Base-by-base conservation (phyloP, 2,113 vertebrate genomes). In the Laticauda colubrina region DNA sequence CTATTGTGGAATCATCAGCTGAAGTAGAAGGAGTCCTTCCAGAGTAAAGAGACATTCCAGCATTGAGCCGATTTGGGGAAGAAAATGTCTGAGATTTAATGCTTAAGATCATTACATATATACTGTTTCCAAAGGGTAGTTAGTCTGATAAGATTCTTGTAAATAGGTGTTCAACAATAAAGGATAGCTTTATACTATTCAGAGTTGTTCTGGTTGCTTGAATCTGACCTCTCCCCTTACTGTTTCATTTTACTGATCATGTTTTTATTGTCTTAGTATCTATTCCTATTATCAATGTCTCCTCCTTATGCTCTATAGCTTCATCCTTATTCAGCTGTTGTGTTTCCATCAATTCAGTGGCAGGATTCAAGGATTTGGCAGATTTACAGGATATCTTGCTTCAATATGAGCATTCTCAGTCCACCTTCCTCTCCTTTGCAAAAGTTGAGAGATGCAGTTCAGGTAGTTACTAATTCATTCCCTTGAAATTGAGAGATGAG, bases 261-360 rank as follows among this genome's bases (percentile, higher is more conserved):
- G 95, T 88, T 97, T 96, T 23, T 89, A 96, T 86, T 98, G 95
- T 96, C 97, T 98, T 96, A 97, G 95, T 92, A 94, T 95, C 91
- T 97, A 95, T 92, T 97, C 97, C 96, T 98, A 97, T 96, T 97
- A 97, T 96, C 97, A 94, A 92, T 97, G 94, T 94, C 94, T 97
- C 93, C 96, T 98, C 95, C 95, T 97, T 92, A 95, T 91, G 0
- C 92, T 97, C 92, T 98, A 98, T 96, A 95, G 98, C 94, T 96
- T 98, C 95, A 96, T 97, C 96, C 97, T 97, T 96, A 95, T 95
- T 97, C 96, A 95, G 97, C 96, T 96, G 94, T 98, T 96, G 95
- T 98, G 94, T 97, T 98, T 96, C 96, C 95, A 96, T 98, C 95
- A 98, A 97, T 96, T 96, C 97, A 94, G 94, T 95, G 94, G 94